These are phyloP conservation scores for Geotrupes spiniger DNA, from an alignment of 2,888 invertebrate species.

Conservation along the genomic window DNA sequence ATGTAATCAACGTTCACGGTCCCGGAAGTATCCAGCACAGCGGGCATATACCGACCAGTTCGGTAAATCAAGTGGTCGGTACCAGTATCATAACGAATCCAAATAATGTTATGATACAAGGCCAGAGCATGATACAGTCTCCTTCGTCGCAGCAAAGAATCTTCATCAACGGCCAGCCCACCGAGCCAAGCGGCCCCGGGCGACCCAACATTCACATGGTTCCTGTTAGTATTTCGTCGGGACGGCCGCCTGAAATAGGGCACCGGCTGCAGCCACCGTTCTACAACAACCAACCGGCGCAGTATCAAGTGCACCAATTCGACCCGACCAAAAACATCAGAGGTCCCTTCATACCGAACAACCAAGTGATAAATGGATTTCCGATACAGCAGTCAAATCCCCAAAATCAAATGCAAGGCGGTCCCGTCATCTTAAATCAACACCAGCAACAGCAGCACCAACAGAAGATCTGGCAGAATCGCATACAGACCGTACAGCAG, in stretches of 20 bases:
- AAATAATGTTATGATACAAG: slow-evolving; percentile 21
- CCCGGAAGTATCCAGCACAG: slow-evolving; percentile 27
- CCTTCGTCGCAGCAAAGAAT: slow-evolving; percentile 43
- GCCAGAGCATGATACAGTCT: slow-evolving; percentile 20
- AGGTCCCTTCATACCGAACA: slow-evolving; percentile 33
- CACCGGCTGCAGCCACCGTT: slow-evolving; percentile 34
- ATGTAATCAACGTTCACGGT: slow-evolving; percentile 59
- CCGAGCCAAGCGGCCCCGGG: slow-evolving; percentile 46
- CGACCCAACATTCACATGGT: slow-evolving; percentile 45
- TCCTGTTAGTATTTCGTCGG: slow-evolving; percentile 36
- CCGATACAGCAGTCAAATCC: slow-evolving; percentile 33
- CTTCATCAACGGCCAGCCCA: slow-evolving; percentile 44
- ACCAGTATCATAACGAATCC: slow-evolving; percentile 20
- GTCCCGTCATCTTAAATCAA: slow-evolving; percentile 47
- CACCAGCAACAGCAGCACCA: slow-evolving; percentile 40
- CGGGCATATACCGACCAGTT: slow-evolving; percentile 21
- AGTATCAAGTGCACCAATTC: slow-evolving; percentile 42
- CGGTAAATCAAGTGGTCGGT: slow-evolving; percentile 26
- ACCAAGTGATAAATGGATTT: slow-evolving; percentile 38
- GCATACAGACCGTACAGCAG: slow-evolving; percentile 51
- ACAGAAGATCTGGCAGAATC: slow-evolving; percentile 39
- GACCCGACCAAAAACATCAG: slow-evolving; percentile 44
- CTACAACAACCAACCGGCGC: slow-evolving; percentile 29
- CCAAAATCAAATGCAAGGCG: slow-evolving; percentile 55
- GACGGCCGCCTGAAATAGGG: slow-evolving; percentile 31